Base-by-base conservation (phyloP, 2,113 vertebrate genomes). In the Daubentonia madagascariensis region DNA sequence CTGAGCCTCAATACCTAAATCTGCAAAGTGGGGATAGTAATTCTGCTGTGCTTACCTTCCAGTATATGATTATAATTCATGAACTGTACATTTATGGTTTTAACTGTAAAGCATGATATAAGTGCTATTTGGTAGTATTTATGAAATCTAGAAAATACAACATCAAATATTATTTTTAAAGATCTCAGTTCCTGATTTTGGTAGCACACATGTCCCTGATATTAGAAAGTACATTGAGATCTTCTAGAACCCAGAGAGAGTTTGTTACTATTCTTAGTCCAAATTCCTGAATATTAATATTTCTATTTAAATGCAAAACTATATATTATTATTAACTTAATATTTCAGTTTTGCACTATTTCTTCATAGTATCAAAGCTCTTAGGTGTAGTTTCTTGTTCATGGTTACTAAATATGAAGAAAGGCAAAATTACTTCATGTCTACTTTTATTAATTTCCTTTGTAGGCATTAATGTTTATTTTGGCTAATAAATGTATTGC, bases 381-480 rank as follows among this genome's bases (percentile, higher is more conserved):
- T 94, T 61, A 61, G 35, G 12, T 80, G 14, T 67, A 90, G 57
- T 93, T 94, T 86, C 25, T 83, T 84, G 91, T 91, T 84, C 16
- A 22, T 76, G 78, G 12, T 12, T 91, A 70, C 35, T 80, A 52
- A 84, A 43, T 65, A 57, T 16, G 25, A 88, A 91, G n/a, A 79
- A 45, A 85, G 67, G 32, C 7, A 45, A 79, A 67, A 52, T n/a
- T 83, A 40, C 35, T n/a, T 90, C 63, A 30, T 89, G 37, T 65
- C 5, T 1, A 23, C 28, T 85, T 70, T 81, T 65, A 40, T 57
- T 89, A 54, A 28, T 79, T 93, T 85, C 1, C 18, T 93, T 79
- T 95, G 85, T 95, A 80, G n/a, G 30, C 35, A n/a, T 95, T 79
- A 50, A 28, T 13, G 9, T 63, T 94, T 79, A 78, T 85, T 93